Evolutionary conservation across 2,113 vertebrate species (phyloP), one percentile per base, ranked within the genome.

Genomic region (Siphamia tubifer): DNA sequence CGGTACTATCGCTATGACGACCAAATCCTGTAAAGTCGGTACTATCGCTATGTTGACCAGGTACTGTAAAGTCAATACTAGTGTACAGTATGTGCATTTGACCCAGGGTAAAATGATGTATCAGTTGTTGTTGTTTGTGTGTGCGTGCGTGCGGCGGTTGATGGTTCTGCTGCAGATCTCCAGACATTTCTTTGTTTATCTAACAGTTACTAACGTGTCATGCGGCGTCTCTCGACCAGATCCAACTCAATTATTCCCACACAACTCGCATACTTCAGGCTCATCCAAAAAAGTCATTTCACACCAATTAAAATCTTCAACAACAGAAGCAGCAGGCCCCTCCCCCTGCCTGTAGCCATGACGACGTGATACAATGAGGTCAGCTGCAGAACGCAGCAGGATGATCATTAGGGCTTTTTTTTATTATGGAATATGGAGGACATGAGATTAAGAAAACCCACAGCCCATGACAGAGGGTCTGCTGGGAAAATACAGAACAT

Each of bases 271-370:
- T 74, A 74, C 85, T 73, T 57, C 70, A 54, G 72, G 51, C 62
- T 66, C 68, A 40, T 60, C 76, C 65, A 47, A 87, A 84, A 89
- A 89, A 90, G 83, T 88, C 79, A 91, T 90, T 92, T 92, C 89
- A 91, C 86, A 89, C 85, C 86, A 90, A 92, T 92, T 90, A 91
- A 83, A 82, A 87, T 65, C 67, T 77, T 78, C 79, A 86, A 83
- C 86, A 90, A 79, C 79, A 75, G 67, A 75, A 69, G 80, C 34
- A 62, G 68, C 56, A 31, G 58, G 64, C 69, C 57, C 35, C 53
- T 67, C 77, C 45, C 60, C 68, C 58, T 5, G 67, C 84, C 71
- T 48, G 47, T 47, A 78, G 82, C 69, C 12, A 32, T 47, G 69
- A 80, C 81, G 66, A 51, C 42, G 58, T 86, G 83, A 89, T 87